A percentile compares a stretch with the other conserved stretches of the same genome.
These are phyloP conservation scores for Drosophila rubida DNA, from an alignment of 2,888 invertebrate species.

Conservation along the genomic window DNA sequence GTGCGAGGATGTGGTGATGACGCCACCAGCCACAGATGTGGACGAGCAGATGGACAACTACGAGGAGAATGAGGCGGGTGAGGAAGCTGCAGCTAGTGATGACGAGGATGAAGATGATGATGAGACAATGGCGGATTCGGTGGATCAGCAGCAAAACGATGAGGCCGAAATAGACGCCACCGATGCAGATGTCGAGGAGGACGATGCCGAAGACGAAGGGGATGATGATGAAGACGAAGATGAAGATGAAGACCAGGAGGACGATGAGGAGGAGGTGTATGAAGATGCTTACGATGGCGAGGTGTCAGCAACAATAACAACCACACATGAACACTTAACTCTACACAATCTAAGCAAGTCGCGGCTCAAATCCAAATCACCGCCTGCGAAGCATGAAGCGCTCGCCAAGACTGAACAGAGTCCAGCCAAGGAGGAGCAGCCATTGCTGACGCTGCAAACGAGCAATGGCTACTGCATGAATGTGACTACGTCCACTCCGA, in stretches of 20 bases:
- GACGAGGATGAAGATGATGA: conserved; percentile 67
- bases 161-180: conserved; percentile 70
- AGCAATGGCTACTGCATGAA: conserved; percentile 53
- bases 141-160: conserved; percentile 63
- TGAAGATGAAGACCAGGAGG: conserved; percentile 41
- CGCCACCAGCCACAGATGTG: conserved; percentile 69
- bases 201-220: conserved; percentile 39
- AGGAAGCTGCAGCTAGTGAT: conserved; percentile 59
- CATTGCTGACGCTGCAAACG: conserved; percentile 13
- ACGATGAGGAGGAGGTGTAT: conserved; percentile 59
- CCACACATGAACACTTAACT: background rate
- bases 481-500: conserved; percentile 68
- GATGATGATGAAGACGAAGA: conserved; percentile 57
- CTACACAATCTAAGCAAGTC: conserved; percentile 2
- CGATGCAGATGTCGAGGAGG: conserved; percentile 70
- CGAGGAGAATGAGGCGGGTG: conserved; percentile 33
- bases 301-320: background rate
- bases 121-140: conserved; percentile 75
- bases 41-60: conserved; percentile 60
- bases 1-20: conserved; percentile 58
- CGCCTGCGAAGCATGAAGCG: conserved; percentile 34
- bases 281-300: conserved; percentile 73
- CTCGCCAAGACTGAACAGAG: conserved; percentile 24
- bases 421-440: conserved; percentile 65
- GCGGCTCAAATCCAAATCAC: conserved; percentile 9